phyloP scores from a whole-genome alignment of 1,140 invertebrate genomes.

The Ctenoplectra terminalis region DNA sequence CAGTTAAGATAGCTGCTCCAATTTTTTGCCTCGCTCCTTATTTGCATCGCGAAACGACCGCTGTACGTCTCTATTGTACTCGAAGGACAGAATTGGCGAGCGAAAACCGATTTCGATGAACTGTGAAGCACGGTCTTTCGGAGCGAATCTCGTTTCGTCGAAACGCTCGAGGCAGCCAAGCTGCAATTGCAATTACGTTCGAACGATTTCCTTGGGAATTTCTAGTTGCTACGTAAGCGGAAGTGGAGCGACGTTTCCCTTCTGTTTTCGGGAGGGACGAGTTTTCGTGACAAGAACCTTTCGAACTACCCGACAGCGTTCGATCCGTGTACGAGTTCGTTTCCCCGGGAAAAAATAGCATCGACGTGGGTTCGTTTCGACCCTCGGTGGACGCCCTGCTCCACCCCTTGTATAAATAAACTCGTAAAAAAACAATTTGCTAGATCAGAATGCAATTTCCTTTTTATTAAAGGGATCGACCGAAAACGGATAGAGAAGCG shows the following conservation, averaged over 20 bases:
- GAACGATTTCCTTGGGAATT: neutral
- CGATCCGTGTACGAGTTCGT: neutral
- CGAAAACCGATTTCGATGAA: neutral
- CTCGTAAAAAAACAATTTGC: slow-evolving; percentile 52
- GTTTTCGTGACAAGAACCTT: too few species aligned
- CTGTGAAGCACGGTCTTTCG: neutral
- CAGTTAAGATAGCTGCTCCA: neutral
- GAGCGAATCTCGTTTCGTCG: neutral
- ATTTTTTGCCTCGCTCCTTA: neutral
- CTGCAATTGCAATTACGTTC: neutral
- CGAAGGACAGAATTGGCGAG: too few species aligned
- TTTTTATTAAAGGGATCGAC: slow-evolving; percentile 36
- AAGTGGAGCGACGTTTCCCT: neutral
- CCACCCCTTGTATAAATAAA: slow-evolving; percentile 52
- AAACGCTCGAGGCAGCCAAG: neutral
- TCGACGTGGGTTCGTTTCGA: slow-evolving; percentile 9
- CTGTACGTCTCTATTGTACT: slow-evolving; percentile 1
- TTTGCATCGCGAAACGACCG: slow-evolving; percentile 3
- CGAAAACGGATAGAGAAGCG: too few species aligned
- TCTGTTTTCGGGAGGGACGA: neutral
- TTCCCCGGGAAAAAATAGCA: slow-evolving; percentile 7
- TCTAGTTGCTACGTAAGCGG: neutral
- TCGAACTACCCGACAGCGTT: neutral
- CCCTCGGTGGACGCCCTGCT: neutral
- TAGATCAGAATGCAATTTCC: too few species aligned